Percentiles rank a stretch among this genome's conserved stretches.
These are phyloP conservation scores for Pristionchus pacificus DNA, from an alignment of 1,140 invertebrate species.

Conservation along the genomic window DNA sequence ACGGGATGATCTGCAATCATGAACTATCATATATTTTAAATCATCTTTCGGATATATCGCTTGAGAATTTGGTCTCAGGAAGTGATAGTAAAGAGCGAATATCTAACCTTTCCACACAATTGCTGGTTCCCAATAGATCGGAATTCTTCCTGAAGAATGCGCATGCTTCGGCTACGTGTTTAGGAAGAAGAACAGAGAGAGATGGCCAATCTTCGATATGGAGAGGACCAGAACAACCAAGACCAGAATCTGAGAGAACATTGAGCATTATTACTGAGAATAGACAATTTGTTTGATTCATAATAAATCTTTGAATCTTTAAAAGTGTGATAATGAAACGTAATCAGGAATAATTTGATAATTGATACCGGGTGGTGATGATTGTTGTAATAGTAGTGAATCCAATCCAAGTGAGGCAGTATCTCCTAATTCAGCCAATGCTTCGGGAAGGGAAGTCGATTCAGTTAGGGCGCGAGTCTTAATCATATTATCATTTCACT, in stretches of 20 bases:
- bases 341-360: conserved; percentile 30
- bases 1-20: conserved; percentile 11
- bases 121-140: conserved; percentile 34
- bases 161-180: conserved; percentile 55
- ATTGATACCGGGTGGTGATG: conserved; percentile 1
- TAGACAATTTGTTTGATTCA: conserved; percentile 5
- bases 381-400: background rate
- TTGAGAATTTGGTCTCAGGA: no score
- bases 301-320: conserved; percentile 14
- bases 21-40: no score
- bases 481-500: no score
- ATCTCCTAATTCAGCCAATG: background rate
- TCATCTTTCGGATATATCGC: no score
- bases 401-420: background rate
- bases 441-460: background rate
- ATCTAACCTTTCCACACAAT: background rate
- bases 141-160: conserved; percentile 56
- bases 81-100: background rate
- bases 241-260: conserved; percentile 46
- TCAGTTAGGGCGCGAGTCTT: conserved; percentile 4
- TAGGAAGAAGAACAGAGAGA: conserved; percentile 51
- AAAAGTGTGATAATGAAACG: conserved; percentile 37
- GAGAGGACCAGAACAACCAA: conserved; percentile 47
- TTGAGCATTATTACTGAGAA: conserved; percentile 9
- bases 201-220: conserved; percentile 57